phyloP scores from a whole-genome alignment of 2,888 invertebrate genomes.

The Allygus modestus region DNA sequence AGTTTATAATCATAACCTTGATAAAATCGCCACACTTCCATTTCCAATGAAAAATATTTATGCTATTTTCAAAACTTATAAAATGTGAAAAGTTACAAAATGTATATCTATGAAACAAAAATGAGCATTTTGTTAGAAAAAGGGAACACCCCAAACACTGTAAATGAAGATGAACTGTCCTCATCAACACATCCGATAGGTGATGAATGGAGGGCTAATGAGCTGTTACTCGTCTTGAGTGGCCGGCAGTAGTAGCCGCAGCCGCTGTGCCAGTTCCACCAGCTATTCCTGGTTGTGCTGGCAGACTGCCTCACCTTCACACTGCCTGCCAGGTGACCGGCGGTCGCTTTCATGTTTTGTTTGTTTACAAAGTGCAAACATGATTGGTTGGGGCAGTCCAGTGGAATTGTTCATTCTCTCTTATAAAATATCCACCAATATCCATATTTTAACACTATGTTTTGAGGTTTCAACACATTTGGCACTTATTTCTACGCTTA shows the following conservation, averaged over 20 bases:
- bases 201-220: constrained; percentile 9
- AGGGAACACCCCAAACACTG: too few species aligned
- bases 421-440: too few species aligned
- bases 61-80: too few species aligned
- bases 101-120: too few species aligned
- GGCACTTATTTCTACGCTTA: too few species aligned
- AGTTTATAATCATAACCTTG: too few species aligned
- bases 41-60: too few species aligned
- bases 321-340: background rate
- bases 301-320: background rate
- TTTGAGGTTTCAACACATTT: too few species aligned
- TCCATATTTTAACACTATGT: too few species aligned
- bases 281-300: background rate
- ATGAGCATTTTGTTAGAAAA: too few species aligned
- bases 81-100: too few species aligned
- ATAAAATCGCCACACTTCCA: too few species aligned
- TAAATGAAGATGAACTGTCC: background rate
- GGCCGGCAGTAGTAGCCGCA: background rate
- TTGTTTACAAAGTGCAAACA: constrained; percentile 1
- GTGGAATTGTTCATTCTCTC: background rate
- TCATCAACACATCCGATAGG: background rate
- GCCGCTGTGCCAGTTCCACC: background rate
- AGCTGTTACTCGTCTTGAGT: background rate
- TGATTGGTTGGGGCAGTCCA: background rate
- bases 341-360: background rate